Evolutionary conservation across 2,888 invertebrate species (phyloP), one percentile per base, ranked within the genome.

Genomic region (Gerosis bhagava): DNA sequence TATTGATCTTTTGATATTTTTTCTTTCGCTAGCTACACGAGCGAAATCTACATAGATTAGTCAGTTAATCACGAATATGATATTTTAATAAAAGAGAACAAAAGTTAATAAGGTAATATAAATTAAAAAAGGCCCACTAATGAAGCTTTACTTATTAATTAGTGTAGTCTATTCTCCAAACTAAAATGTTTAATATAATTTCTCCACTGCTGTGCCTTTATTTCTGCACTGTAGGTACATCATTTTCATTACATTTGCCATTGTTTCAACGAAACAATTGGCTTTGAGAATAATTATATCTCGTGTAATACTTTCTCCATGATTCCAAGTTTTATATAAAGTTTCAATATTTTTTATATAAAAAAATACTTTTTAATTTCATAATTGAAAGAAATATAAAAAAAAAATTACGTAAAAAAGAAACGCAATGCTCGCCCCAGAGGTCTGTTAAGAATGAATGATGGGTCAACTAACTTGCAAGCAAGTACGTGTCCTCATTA

Each of bases 391-490:
- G 8, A n/a, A 22, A 17, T 11, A 8, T 26, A 12, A 11, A 10
- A 19, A 39, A 17, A 24, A 37, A n/a, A 11, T 1, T 10, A 11
- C 6, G 26, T 10, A 25, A 31, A 35, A 25, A 37, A n/a, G 10
- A 25, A 22, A 26, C 22, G 24, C 11, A 16, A 8, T 5, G n/a
- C 21, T 13, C 8, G 24, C 6, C 22, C n/a, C n/a, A 12, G 28
- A 16, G 21, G 22, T 19, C 11, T 37, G 13, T 32, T 37, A 12
- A 10, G 37, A 31, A 21, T 45, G 45, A 37, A 29, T 45, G 45
- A 45, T 44, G 45, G 37, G 22, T 10, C 35, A 17, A 45, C 16
- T 37, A 36, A 37, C 29, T 45, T 31, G n/a, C 13, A 13, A 21
- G 21, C 35, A 43, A 21, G 21, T 43, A 43, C 13, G 21, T 36